These are phyloP conservation scores for Hermaeophaga mercurialis DNA, from an alignment of 2,888 invertebrate species.

Conservation along the genomic window DNA sequence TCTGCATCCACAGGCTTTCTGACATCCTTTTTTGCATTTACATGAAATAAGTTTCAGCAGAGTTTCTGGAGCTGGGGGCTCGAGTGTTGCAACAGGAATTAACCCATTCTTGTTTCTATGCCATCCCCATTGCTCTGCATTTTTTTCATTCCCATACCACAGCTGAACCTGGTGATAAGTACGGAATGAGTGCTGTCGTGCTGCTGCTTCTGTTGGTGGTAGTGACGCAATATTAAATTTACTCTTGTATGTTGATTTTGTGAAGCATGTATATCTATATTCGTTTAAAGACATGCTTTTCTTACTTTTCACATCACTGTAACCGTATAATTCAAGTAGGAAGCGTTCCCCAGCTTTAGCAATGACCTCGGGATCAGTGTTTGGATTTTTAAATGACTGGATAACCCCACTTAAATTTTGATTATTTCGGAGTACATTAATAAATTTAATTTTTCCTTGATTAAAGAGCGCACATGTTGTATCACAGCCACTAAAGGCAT, in stretches of 20 bases:
- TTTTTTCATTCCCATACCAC: conserved; percentile 31
- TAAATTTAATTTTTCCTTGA: background rate
- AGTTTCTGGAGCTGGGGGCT: too few relatives aligned
- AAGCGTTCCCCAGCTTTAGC: conserved; percentile 13
- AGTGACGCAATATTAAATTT: background rate
- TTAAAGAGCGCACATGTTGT: background rate
- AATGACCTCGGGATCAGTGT: conserved; percentile 5
- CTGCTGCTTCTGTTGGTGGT: background rate
- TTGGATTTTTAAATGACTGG: background rate
- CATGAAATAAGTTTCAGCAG: too few relatives aligned
- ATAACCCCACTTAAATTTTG: background rate
- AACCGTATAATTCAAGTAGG: conserved; percentile 7
- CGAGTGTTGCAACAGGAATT: too few relatives aligned
- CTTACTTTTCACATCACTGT: conserved; percentile 1
- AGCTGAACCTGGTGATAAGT: conserved; percentile 36
- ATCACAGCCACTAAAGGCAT: background rate
- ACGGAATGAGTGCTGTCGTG: conserved; percentile 24
- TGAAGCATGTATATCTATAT: background rate
- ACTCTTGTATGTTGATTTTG: background rate
- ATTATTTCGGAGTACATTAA: conserved; percentile 3
- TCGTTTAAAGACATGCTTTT: background rate
- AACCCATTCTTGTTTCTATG: conserved; percentile 33
- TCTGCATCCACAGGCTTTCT: too few relatives aligned
- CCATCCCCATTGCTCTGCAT: conserved; percentile 33
- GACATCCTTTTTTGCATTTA: too few relatives aligned